Conservation (phyloP, 2,113 vertebrate species). For the Gymnocephalus cernua region DNA sequence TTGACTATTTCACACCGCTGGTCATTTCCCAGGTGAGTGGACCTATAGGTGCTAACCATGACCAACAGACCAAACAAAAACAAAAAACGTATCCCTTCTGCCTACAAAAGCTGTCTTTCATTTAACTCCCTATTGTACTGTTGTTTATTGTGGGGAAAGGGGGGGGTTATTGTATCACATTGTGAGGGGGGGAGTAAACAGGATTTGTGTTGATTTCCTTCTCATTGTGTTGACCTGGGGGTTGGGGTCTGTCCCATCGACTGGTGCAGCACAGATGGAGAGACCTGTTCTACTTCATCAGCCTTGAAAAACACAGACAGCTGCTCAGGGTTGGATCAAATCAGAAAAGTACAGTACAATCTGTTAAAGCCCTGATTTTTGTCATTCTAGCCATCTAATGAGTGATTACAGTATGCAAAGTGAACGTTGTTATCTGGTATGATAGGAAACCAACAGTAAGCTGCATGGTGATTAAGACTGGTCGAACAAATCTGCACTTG, state of each 20-base stretch:
- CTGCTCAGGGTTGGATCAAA: constrained; percentile 25
- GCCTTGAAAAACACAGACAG: constrained; percentile 56
- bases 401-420: neutral
- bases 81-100: neutral
- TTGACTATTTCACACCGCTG: constrained; percentile 1
- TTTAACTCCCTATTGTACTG: constrained; percentile 54
- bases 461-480: neutral
- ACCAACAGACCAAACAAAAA: neutral
- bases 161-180: constrained; percentile 61
- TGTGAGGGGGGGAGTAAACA: constrained; percentile 72
- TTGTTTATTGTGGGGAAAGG: constrained; percentile 43
- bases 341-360: constrained; percentile 3
- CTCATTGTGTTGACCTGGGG: constrained; percentile 74
- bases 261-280: constrained; percentile 65
- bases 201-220: constrained; percentile 78
- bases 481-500: neutral
- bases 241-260: constrained; percentile 40
- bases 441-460: neutral
- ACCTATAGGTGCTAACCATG: no score
- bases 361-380: neutral
- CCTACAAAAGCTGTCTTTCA: constrained; percentile 1
- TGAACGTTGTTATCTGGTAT: neutral
- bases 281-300: constrained; percentile 52
- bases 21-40: neutral
- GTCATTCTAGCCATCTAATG: neutral